Evolutionary conservation across 2,888 invertebrate genomes (phyloP), one percentile per base, ranked within the genome.

Genomic region (Tromatobia lineatoria): DNA sequence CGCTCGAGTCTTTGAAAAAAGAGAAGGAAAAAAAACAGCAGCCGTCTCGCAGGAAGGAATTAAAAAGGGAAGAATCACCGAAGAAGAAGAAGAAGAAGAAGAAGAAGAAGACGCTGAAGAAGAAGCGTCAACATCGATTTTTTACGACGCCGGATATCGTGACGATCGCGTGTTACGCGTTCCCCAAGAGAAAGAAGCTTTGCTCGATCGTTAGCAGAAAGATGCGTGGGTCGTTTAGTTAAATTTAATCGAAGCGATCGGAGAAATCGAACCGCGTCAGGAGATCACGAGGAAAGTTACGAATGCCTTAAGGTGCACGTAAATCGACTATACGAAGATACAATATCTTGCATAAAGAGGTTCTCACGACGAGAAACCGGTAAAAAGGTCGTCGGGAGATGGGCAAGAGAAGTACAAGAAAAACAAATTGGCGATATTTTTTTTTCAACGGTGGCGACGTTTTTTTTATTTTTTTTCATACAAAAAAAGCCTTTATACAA

Each of bases 401-500:
- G 23, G 45, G 59, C 52, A 34, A 29, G 54, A 13, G 45, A 29
- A 64, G 10, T 2, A 38, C 50, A 67, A 52, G 18, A 75, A 52
- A n/a, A 66, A 54, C 29, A 54, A 3, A 64, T 18, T 13, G n/a
- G 8, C 8, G 25, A 25, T 50, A 52, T 79, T 86, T 85, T 87
- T 83, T 75, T 88, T 85, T 90, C 87, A 92, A 93, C 93, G 93
- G 93, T 93, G 93, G 93, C 93, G 93, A 93, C 92, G 92, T 91
- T 91, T 92, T 92, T 92, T 92, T 90, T 90, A 90, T 91, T 92
- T 91, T 88, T 85, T 89, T 88, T 90, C 91, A 91, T 92, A 92
- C 91, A 93, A 93, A 93, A n/a, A 92, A 93, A 93, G 93, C 93
- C 93, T 93, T 93, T 93, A 93, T 93, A 93, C 93, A 93, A 93